Conservation (phyloP, 2,888 invertebrate species). For the Cephus pulcher region DNA sequence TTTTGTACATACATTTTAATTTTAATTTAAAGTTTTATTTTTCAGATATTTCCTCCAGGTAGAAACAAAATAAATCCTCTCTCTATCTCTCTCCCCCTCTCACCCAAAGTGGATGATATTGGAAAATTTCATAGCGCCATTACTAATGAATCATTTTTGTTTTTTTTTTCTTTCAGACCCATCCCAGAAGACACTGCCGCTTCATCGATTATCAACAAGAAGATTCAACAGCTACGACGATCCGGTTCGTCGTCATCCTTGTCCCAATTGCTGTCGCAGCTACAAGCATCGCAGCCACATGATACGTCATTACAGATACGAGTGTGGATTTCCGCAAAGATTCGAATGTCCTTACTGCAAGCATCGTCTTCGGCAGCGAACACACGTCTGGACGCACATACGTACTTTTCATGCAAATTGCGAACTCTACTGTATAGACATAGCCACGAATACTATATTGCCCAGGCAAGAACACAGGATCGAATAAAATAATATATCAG, state of each 20-base stretch:
- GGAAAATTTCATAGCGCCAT: too few species aligned
- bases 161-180: not conserved
- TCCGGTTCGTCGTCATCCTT: slow-evolving; percentile 58
- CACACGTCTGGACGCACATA: slow-evolving; percentile 61
- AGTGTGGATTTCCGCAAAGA: slow-evolving; percentile 62
- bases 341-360: slow-evolving; percentile 65
- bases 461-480: slow-evolving; percentile 38
- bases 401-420: slow-evolving; percentile 52
- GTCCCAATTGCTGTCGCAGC: slow-evolving; percentile 71
- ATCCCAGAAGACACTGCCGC: not conserved
- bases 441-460: slow-evolving; percentile 51
- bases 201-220: not conserved
- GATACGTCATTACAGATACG: slow-evolving; percentile 69
- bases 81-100: too few species aligned
- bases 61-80: not conserved
- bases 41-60: too few species aligned
- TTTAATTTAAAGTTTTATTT: too few species aligned
- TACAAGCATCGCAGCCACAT: slow-evolving; percentile 74
- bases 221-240: slow-evolving; percentile 6
- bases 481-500: slow-evolving; percentile 24
- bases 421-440: slow-evolving; percentile 58
- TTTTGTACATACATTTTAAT: too few species aligned
- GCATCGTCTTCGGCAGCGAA: slow-evolving; percentile 55
- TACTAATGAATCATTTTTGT: too few species aligned
- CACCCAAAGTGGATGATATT: too few species aligned